Evolutionary conservation across 2,888 invertebrate genomes (phyloP).

Genomic region (Artemia sinica): DNA sequence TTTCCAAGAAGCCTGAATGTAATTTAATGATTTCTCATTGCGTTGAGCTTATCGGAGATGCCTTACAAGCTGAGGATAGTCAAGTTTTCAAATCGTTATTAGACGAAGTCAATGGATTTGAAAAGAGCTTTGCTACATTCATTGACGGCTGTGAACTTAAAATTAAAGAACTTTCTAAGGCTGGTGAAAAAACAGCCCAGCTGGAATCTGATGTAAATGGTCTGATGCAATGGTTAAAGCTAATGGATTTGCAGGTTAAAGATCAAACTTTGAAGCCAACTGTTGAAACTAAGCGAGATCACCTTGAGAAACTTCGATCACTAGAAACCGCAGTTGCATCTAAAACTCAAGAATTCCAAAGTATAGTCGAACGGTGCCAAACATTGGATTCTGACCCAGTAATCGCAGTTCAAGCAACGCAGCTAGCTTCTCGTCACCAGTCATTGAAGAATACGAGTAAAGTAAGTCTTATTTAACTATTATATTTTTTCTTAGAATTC

Average conservation of each 20-base stretch:
- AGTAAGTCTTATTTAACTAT: slow-evolving; percentile 26
- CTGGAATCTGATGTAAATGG: slow-evolving; percentile 58
- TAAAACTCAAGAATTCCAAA: slow-evolving; percentile 41
- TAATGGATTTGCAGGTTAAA: slow-evolving; percentile 64
- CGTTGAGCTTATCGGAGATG: slow-evolving; percentile 48
- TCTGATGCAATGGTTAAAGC: slow-evolving; percentile 65
- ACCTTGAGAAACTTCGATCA: slow-evolving; percentile 54
- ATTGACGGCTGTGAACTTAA: slow-evolving; percentile 50
- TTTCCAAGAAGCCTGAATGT: slow-evolving; percentile 53
- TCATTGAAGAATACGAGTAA: slow-evolving; percentile 59
- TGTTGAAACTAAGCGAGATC: slow-evolving; percentile 58
- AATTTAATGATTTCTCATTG: slow-evolving; percentile 51
- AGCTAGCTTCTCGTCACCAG: slow-evolving; percentile 61
- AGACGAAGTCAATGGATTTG: slow-evolving; percentile 54
- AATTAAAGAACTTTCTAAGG: slow-evolving; percentile 50
- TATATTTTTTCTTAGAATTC: too few relatives aligned
- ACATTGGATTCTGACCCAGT: slow-evolving; percentile 56
- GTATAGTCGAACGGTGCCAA: slow-evolving; percentile 48
- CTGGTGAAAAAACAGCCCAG: slow-evolving; percentile 61
- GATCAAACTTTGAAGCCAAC: slow-evolving; percentile 74
- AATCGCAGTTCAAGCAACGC: slow-evolving; percentile 51
- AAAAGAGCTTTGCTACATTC: slow-evolving; percentile 55
- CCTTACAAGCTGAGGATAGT: slow-evolving; percentile 56
- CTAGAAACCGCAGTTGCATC: slow-evolving; percentile 50
- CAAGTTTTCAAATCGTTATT: slow-evolving; percentile 54